Evolutionary conservation across 2,888 invertebrate species (phyloP).

Genomic region (Rhingia rostrata): DNA sequence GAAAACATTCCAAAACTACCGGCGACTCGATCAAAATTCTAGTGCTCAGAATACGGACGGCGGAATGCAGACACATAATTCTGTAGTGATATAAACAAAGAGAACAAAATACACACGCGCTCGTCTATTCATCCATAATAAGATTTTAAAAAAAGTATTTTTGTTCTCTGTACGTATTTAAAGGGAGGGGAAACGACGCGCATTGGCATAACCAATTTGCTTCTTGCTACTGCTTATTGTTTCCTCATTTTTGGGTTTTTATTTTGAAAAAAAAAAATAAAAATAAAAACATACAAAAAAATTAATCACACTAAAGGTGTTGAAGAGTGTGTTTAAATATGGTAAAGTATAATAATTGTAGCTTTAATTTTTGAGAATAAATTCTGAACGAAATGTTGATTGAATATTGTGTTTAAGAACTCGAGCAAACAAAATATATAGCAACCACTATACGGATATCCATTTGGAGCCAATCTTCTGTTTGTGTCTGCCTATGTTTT

Average conservation of each 20-base stretch:
- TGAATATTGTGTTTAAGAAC: neutral
- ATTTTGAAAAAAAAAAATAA: slow-evolving; percentile 8
- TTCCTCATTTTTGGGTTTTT: slow-evolving; percentile 20
- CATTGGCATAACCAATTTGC: neutral
- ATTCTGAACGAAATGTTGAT: slow-evolving; percentile 24
- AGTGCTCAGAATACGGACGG: slow-evolving; percentile 76
- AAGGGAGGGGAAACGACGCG: neutral
- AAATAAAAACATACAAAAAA: too few relatives aligned
- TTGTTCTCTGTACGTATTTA: slow-evolving; percentile 43
- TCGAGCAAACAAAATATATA: slow-evolving; percentile 5
- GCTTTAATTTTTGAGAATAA: slow-evolving; percentile 44
- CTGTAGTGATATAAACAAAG: slow-evolving; percentile 78
- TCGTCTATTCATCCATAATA: slow-evolving; percentile 38
- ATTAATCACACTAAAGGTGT: neutral
- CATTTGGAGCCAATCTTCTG: slow-evolving; percentile 19
- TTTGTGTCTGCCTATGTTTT: slow-evolving; percentile 38
- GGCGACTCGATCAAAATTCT: slow-evolving; percentile 86
- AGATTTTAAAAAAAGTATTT: slow-evolving; percentile 61
- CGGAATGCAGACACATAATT: slow-evolving; percentile 79
- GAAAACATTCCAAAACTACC: slow-evolving; percentile 96
- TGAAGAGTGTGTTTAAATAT: slow-evolving; percentile 30
- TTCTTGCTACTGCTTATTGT: slow-evolving; percentile 25
- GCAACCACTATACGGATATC: slow-evolving; percentile 18
- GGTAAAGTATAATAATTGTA: slow-evolving; percentile 36
- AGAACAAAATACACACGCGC: slow-evolving; percentile 39